Percentiles rank a stretch among this genome's conserved stretches.
These are phyloP conservation scores for Arnoldichthys spilopterus DNA, from an alignment of 2,797 vertebrate genomes.

Conservation along the genomic window DNA sequence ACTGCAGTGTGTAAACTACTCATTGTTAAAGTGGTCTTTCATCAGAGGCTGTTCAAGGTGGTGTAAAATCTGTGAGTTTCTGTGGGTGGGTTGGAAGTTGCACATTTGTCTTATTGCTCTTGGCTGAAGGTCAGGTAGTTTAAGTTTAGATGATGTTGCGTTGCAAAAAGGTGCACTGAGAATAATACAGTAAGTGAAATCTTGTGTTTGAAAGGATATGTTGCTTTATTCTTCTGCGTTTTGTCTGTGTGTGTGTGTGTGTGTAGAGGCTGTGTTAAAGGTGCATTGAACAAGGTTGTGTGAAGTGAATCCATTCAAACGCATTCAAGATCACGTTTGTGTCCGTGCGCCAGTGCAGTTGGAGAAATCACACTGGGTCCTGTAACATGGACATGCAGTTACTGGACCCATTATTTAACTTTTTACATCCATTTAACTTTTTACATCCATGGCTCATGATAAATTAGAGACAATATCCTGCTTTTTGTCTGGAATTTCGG, in stretches of 20 bases:
- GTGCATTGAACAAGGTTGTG: neutral
- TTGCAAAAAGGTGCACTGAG: neutral
- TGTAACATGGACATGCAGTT: neutral
- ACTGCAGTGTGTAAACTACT: slow-evolving; percentile 31
- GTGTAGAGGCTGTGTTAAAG: slow-evolving; percentile 1
- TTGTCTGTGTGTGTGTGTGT: slow-evolving; percentile 9
- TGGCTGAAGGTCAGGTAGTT: slow-evolving; percentile 6
- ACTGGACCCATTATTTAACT: neutral
- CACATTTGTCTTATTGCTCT: neutral
- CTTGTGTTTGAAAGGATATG: neutral
- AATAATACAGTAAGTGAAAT: neutral
- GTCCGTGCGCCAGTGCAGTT: neutral
- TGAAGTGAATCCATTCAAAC: neutral
- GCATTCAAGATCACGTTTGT: neutral
- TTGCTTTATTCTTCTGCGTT: neutral
- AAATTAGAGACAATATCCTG: too few relatives aligned
- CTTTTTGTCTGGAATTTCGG: too few relatives aligned
- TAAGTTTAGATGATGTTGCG: neutral
- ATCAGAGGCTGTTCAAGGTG: slow-evolving; percentile 26
- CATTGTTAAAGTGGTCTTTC: slow-evolving; percentile 3
- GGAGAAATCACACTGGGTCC: neutral
- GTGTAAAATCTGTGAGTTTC: neutral
- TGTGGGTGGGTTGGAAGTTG: slow-evolving; percentile 14
- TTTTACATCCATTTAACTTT: too few relatives aligned
- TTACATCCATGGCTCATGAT: too few relatives aligned